Conservation (phyloP, 2,113 vertebrate species). For the Xyliphius kryptos region DNA sequence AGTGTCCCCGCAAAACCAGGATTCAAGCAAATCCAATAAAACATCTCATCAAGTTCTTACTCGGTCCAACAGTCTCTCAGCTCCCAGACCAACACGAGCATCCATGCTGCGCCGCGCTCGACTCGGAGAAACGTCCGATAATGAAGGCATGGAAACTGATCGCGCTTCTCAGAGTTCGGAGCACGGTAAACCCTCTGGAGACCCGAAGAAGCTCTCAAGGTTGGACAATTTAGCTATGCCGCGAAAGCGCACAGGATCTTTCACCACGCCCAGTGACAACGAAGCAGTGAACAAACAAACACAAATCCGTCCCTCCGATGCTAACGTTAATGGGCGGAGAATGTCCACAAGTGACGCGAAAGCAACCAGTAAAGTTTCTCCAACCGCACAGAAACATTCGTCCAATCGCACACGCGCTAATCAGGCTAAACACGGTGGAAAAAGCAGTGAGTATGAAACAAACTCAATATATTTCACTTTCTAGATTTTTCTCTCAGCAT, state of each 20-base stretch:
- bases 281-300: conserved; percentile 63
- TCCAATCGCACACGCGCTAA: conserved; percentile 72
- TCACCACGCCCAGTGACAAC: conserved; percentile 77
- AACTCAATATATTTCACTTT: too few relatives aligned
- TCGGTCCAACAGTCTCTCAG: conserved; percentile 91
- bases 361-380: conserved; percentile 53
- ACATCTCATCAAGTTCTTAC: conserved; percentile 74
- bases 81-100: conserved; percentile 84
- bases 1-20: too few relatives aligned
- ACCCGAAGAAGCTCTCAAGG: conserved; percentile 82
- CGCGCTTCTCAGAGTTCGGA: conserved; percentile 59
- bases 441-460: conserved; percentile 77
- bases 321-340: conserved; percentile 59
- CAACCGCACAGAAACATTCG: conserved; percentile 63
- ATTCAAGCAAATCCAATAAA: conserved; percentile 61
- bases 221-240: conserved; percentile 93
- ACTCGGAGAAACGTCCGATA: conserved; percentile 86
- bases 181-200: conserved; percentile 54
- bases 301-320: conserved; percentile 65
- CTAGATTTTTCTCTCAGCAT: too few relatives aligned
- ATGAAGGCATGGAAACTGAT: conserved; percentile 75
- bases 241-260: conserved; percentile 84
- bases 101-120: conserved; percentile 89
- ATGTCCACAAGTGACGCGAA: conserved; percentile 60
- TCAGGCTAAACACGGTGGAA: conserved; percentile 72